These are phyloP conservation scores for Coturnix japonica DNA, from an alignment of 2,113 vertebrate genomes.

Conservation along the genomic window DNA sequence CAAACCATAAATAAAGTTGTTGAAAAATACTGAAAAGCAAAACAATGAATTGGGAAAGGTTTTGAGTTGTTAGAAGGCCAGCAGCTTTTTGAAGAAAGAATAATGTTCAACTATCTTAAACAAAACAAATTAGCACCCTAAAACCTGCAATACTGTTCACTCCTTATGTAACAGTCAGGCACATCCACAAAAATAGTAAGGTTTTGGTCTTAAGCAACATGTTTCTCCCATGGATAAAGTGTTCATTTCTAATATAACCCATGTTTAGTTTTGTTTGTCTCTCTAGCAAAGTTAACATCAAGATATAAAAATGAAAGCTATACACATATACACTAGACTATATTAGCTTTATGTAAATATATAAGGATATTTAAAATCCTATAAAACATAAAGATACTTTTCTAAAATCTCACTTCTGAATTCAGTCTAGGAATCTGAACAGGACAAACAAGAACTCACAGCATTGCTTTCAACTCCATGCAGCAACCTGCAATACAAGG, in stretches of 20 bases:
- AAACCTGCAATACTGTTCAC: neutral
- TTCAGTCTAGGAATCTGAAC: neutral
- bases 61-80: neutral
- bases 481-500: neutral
- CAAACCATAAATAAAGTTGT: neutral
- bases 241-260: neutral
- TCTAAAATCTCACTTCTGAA: neutral
- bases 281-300: neutral
- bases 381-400: neutral
- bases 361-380: neutral
- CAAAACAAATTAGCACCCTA: neutral
- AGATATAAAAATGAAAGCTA: neutral
- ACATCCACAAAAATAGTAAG: neutral
- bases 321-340: neutral
- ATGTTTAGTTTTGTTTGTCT: neutral
- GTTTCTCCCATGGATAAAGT: neutral
- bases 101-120: neutral
- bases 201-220: neutral
- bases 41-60: neutral
- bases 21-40: neutral
- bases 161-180: neutral
- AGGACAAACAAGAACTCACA: neutral
- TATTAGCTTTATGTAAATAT: neutral
- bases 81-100: neutral
- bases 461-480: neutral